These are phyloP conservation scores for Meles meles DNA, from an alignment of 2,113 vertebrate species.

Conservation along the genomic window DNA sequence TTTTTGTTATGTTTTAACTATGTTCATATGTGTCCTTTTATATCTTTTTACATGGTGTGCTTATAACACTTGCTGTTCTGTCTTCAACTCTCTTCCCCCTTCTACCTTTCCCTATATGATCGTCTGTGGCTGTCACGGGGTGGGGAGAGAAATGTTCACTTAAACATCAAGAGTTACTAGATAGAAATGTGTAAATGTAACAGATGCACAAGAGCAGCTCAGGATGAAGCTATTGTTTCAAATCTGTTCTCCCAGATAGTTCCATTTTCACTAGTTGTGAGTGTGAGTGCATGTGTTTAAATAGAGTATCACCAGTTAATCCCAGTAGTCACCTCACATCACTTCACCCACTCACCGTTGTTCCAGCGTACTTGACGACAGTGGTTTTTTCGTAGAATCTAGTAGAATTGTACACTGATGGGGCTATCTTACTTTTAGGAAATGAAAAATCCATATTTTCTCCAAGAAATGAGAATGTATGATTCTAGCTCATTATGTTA, in stretches of 20 bases:
- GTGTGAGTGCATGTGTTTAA: slow-evolving; percentile 23
- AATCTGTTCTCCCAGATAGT: slow-evolving; percentile 58
- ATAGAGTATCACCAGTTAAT: slow-evolving; percentile 18
- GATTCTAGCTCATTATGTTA: slow-evolving; percentile 47
- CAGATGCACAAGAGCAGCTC: slow-evolving; percentile 44
- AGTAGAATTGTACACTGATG: slow-evolving; percentile 18
- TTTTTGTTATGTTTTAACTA: slow-evolving; percentile 16
- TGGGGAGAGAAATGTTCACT: neutral
- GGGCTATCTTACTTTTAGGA: slow-evolving; percentile 38
- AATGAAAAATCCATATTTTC: slow-evolving; percentile 34
- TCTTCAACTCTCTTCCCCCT: slow-evolving; percentile 1
- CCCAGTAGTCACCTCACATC: neutral
- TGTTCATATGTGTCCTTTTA: neutral
- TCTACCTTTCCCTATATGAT: slow-evolving; percentile 13
- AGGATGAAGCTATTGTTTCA: slow-evolving; percentile 65
- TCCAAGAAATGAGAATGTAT: slow-evolving; percentile 52
- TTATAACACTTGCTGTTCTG: neutral
- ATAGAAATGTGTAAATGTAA: slow-evolving; percentile 60
- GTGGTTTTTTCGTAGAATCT: neutral
- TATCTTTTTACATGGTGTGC: neutral
- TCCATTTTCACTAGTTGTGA: slow-evolving; percentile 30
- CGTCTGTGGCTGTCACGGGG: slow-evolving; percentile 24
- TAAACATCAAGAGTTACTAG: slow-evolving; percentile 56
- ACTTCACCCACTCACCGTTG: neutral
- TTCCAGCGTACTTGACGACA: neutral